These are phyloP conservation scores for Onychorhynchus coronatus DNA, from an alignment of 2,113 vertebrate genomes.

Conservation along the genomic window DNA sequence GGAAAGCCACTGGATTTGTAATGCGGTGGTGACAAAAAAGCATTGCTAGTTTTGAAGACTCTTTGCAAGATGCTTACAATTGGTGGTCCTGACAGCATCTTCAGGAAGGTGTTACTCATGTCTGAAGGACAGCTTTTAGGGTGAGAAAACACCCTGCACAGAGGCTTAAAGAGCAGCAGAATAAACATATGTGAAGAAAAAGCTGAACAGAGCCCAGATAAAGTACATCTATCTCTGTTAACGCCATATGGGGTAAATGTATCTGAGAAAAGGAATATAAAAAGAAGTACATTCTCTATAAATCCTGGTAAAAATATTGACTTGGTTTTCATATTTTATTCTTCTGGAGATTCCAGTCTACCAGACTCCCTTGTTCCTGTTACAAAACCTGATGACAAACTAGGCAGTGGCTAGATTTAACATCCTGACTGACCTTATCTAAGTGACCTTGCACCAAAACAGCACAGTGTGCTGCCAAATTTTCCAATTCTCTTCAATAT, in stretches of 20 bases:
- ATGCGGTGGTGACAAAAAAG: not conserved
- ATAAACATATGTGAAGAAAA: not conserved
- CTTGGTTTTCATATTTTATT: not conserved
- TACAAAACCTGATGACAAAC: constrained; percentile 55
- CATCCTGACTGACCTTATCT: constrained; percentile 44
- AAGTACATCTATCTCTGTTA: not conserved
- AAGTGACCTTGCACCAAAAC: constrained; percentile 61
- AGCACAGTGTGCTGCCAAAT: constrained; percentile 36
- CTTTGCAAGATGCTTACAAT: not conserved
- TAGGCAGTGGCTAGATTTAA: constrained; percentile 42
- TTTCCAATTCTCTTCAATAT: constrained; percentile 33
- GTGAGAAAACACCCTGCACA: not conserved
- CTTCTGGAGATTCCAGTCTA: not conserved
- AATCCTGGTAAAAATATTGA: not conserved
- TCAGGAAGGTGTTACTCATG: not conserved
- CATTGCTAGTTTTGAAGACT: not conserved
- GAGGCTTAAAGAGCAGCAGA: not conserved
- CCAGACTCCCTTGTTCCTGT: not conserved
- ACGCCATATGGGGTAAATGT: not conserved
- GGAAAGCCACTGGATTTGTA: not conserved
- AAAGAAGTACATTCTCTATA: not conserved
- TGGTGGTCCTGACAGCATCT: not conserved
- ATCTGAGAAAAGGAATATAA: not conserved
- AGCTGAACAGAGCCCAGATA: not conserved
- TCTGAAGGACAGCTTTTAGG: not conserved